Evolutionary conservation across 2,797 vertebrate species (phyloP).

Genomic region (Xiphophorus birchmanni): DNA sequence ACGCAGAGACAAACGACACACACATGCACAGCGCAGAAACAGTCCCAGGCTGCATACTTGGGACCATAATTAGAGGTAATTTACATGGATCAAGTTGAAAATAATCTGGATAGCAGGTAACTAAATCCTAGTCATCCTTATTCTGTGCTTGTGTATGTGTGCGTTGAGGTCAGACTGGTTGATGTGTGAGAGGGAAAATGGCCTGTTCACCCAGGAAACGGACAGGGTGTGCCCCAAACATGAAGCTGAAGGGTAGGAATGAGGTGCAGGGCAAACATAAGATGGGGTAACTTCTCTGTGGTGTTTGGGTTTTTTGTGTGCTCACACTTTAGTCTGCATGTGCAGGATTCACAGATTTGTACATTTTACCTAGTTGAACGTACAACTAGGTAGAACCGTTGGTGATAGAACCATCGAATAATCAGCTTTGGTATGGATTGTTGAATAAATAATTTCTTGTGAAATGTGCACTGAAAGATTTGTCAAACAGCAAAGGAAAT

Average conservation of each 20-base stretch:
- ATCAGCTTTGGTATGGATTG: conserved; percentile 41
- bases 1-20: conserved; percentile 20
- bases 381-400: neutral
- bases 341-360: conserved; percentile 33
- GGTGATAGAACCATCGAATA: conserved; percentile 45
- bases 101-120: conserved; percentile 75
- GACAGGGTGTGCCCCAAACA: conserved; percentile 72
- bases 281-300: conserved; percentile 63
- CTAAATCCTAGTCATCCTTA: conserved; percentile 54
- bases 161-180: neutral
- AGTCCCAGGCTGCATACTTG: conserved; percentile 65
- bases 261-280: conserved; percentile 71
- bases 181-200: conserved; percentile 24
- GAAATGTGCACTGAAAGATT: conserved; percentile 41
- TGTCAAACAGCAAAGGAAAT: conserved; percentile 40
- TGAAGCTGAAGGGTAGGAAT: conserved; percentile 65
- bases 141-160: conserved; percentile 4
- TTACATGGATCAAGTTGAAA: conserved; percentile 78
- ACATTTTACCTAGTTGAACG: neutral
- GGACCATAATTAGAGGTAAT: conserved; percentile 73
- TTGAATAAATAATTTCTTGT: conserved; percentile 59
- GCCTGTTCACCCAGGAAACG: conserved; percentile 70
- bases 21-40: conserved; percentile 51
- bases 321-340: conserved; percentile 14
- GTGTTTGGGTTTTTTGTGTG: conserved; percentile 71